These are phyloP conservation scores for Tenebrio molitor DNA, from an alignment of 1,140 invertebrate species.

Conservation along the genomic window DNA sequence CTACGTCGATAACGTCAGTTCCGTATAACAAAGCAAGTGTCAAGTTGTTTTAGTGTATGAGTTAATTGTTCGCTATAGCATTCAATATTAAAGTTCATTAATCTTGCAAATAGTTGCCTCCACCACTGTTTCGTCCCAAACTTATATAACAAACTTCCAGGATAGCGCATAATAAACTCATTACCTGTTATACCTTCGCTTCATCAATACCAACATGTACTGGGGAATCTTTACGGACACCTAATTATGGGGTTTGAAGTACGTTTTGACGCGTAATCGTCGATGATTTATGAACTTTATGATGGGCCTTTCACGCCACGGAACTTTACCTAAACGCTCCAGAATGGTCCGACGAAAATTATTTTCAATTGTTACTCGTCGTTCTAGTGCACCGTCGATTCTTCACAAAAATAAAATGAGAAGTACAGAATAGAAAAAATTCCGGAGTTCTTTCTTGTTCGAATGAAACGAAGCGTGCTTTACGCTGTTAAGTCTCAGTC, in stretches of 20 bases:
- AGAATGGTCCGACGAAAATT: conserved; percentile 8
- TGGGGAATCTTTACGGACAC: not conserved
- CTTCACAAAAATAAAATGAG: not conserved
- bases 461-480: too few species aligned
- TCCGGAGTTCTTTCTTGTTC: too few species aligned
- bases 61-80: conserved; percentile 4
- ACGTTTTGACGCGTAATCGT: not conserved
- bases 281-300: conserved; percentile 23
- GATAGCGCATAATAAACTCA: conserved; percentile 22
- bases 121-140: conserved; percentile 19
- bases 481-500: too few species aligned
- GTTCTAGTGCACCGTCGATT: not conserved
- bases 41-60: conserved; percentile 15
- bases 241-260: not conserved
- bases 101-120: conserved; percentile 23
- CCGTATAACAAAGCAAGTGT: conserved; percentile 17
- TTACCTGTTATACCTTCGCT: not conserved
- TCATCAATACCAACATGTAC: conserved; percentile 19
- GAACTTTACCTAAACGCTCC: not conserved
- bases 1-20: not conserved
- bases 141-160: conserved; percentile 5
- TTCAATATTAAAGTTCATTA: conserved; percentile 30
- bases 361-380: conserved; percentile 1
- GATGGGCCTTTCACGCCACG: not conserved
- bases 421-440: not conserved